Evolutionary conservation across 2,113 vertebrate species (phyloP).

Genomic region (Riparia riparia): DNA sequence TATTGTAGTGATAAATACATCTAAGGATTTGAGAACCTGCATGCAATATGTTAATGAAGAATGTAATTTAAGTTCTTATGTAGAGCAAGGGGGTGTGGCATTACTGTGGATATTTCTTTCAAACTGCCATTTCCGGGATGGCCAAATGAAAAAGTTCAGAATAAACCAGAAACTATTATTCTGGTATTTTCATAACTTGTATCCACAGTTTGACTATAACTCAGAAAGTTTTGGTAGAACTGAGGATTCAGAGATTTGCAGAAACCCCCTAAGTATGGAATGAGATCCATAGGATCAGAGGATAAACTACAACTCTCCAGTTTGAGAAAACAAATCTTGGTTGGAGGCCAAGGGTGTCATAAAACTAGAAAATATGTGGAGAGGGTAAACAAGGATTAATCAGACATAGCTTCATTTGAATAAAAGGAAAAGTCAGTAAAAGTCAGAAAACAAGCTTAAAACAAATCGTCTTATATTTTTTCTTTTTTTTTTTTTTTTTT

Average conservation of each 20-base stretch:
- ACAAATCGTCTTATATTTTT: rapidly evolving
- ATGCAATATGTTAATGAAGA: neutral
- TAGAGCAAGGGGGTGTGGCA: neutral
- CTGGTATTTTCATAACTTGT: neutral
- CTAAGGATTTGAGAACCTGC: neutral
- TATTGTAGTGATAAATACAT: neutral
- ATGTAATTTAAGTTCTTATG: neutral
- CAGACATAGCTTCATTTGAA: neutral
- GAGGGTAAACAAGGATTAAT: neutral
- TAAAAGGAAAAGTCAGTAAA: neutral
- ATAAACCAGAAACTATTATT: neutral
- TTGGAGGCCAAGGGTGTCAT: neutral
- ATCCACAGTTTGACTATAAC: neutral
- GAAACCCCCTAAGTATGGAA: rapidly evolving
- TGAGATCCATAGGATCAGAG: neutral
- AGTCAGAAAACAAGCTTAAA: neutral
- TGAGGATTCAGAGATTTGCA: neutral
- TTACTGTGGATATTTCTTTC: neutral
- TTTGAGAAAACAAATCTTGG: neutral
- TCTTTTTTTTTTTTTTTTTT: neutral
- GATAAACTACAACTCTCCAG: neutral
- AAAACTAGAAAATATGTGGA: neutral
- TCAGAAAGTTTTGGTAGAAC: neutral
- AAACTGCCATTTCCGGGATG: neutral
- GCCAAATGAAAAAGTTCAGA: neutral